Conservation (phyloP, 2,113 vertebrate genomes). For the Neolamprologus caudopunctatus region DNA sequence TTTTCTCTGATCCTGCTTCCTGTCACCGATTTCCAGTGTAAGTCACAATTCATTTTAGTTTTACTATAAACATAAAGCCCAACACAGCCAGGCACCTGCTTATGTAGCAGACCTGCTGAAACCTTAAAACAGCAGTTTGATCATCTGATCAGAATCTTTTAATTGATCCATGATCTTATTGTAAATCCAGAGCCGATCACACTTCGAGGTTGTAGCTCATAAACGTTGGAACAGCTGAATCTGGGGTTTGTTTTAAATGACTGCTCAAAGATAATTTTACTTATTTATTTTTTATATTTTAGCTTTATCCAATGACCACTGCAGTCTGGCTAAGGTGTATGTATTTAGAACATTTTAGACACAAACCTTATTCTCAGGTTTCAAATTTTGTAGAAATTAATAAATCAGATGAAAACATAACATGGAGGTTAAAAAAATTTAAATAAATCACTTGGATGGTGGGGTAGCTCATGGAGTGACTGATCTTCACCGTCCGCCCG, state of each 20-base stretch:
- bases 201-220: not conserved
- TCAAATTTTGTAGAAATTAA: not conserved
- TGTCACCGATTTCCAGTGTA: not conserved
- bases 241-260: not conserved
- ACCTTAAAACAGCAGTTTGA: not conserved
- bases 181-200: not conserved
- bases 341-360: not conserved
- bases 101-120: not conserved
- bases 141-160: not conserved
- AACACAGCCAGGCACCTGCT: not conserved
- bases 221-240: not conserved
- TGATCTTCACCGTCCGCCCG: constrained; percentile 78
- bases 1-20: not conserved
- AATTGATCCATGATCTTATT: not conserved
- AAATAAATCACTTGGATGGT: constrained; percentile 83
- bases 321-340: not conserved
- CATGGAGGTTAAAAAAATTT: not conserved
- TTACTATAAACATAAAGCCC: not conserved
- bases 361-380: not conserved
- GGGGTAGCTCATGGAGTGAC: constrained; percentile 86
- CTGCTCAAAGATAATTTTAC: not conserved
- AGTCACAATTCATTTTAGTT: not conserved
- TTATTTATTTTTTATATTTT: not conserved
- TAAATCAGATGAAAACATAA: not conserved
- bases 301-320: not conserved